Conservation (phyloP, 2,797 vertebrate genomes). For the Pogoniulus pusillus region DNA sequence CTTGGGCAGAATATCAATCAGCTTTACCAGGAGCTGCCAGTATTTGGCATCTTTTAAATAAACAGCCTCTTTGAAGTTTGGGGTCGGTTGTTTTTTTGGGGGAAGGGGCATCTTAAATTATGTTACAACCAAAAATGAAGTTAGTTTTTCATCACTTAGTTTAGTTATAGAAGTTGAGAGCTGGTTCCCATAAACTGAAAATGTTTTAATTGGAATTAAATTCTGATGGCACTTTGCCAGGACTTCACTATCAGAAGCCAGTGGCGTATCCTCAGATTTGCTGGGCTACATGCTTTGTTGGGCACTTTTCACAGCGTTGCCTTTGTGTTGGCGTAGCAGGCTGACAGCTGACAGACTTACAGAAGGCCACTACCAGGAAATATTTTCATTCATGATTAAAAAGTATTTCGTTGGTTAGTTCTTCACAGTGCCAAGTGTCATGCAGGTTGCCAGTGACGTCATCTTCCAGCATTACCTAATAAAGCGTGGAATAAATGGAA, state of each 20-base stretch:
- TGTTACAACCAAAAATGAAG: not conserved
- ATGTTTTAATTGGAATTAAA: not conserved
- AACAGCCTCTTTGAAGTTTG: not conserved
- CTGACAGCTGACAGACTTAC: not conserved
- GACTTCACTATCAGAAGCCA: not conserved
- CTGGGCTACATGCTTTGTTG: not conserved
- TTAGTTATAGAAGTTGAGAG: not conserved
- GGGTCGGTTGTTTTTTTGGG: not conserved
- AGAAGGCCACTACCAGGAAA: not conserved
- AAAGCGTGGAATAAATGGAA: not conserved
- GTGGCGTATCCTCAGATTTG: not conserved
- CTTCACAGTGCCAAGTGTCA: not conserved
- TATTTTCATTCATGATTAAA: not conserved
- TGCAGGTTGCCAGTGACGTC: not conserved
- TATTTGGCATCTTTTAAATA: constrained; percentile 1
- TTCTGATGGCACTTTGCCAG: not conserved
- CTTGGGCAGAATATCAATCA: constrained; percentile 46
- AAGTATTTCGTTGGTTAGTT: not conserved
- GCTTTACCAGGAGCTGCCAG: constrained; percentile 10
- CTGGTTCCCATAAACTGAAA: not conserved
- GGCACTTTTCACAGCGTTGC: not conserved
- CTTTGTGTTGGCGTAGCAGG: not conserved
- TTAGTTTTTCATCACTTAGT: not conserved
- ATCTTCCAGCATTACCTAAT: not conserved
- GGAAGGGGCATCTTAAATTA: not conserved